These are phyloP conservation scores for Zeuzera pyrina DNA, from an alignment of 2,888 invertebrate genomes.

Conservation along the genomic window DNA sequence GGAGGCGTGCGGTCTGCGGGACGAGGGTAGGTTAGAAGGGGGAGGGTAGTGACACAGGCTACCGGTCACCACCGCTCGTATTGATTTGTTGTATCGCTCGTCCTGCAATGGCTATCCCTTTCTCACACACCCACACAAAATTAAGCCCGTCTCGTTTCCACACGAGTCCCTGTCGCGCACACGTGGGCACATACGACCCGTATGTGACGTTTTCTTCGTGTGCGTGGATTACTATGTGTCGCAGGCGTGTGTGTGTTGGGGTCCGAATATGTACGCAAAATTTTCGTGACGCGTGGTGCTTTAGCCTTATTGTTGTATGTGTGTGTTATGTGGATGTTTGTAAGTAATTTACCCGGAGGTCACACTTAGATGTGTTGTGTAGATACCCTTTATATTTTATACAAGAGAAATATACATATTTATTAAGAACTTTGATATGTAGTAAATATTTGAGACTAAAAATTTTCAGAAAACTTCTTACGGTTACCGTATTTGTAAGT, in stretches of 20 bases:
- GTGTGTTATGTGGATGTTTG: conserved; percentile 10
- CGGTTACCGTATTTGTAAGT: no score
- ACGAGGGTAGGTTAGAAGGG: conserved; percentile 30
- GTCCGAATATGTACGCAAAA: conserved; percentile 54
- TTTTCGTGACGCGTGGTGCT: conserved; percentile 39
- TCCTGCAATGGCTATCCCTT: conserved; percentile 64
- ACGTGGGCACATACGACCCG: conserved; percentile 55
- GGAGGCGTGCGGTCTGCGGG: conserved; percentile 63
- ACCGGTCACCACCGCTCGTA: conserved; percentile 74
- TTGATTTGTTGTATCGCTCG: conserved; percentile 75
- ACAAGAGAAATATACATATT: no score
- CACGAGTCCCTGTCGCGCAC: conserved; percentile 52
- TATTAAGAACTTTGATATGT: no score
- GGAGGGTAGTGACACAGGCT: conserved; percentile 68
- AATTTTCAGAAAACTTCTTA: no score
- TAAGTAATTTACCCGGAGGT: conserved; percentile 18
- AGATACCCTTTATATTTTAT: no score
- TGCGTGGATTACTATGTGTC: conserved; percentile 38
- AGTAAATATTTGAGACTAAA: no score
- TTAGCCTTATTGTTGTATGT: conserved; percentile 11
- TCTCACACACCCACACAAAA: conserved; percentile 32
- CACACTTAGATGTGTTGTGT: conserved; percentile 16
- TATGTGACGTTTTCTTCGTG: conserved; percentile 28
- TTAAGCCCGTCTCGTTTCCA: conserved; percentile 31
- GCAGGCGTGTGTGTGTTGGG: conserved; percentile 47